phyloP scores from a whole-genome alignment of 2,888 invertebrate species.

The Chironomus tentans region DNA sequence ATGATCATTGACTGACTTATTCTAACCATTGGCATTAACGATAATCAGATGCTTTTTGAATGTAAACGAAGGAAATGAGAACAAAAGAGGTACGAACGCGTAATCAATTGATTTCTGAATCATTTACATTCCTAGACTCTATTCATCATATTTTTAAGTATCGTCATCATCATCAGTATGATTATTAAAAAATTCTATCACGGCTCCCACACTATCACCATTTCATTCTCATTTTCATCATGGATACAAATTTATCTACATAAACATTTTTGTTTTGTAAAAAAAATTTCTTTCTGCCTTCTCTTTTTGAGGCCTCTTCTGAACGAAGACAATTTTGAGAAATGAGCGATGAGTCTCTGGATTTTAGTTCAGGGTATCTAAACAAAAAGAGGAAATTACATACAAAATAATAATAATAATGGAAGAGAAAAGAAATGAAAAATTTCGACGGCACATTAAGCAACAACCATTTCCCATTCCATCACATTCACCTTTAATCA shows the following conservation, averaged over 20 bases:
- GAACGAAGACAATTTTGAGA: no score
- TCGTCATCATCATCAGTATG: neutral
- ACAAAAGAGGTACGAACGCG: neutral
- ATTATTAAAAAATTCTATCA: no score
- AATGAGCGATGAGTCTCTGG: neutral
- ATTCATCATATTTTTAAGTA: constrained; percentile 17
- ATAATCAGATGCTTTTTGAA: neutral
- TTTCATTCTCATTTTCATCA: no score
- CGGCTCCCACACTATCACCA: no score
- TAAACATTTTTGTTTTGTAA: neutral
- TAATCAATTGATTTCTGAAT: constrained; percentile 20
- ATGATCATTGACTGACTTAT: neutral
- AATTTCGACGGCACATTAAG: neutral
- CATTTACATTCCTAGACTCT: neutral
- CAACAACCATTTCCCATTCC: neutral
- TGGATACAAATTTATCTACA: no score
- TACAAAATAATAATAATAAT: neutral
- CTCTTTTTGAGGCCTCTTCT: no score
- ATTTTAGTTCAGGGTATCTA: neutral
- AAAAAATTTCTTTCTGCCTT: neutral
- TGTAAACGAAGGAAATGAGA: constrained; percentile 1
- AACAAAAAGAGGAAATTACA: neutral
- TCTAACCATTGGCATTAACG: neutral
- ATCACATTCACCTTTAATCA: constrained; percentile 8
- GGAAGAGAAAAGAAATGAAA: neutral